These are phyloP conservation scores for Petrosia ficiformis DNA, from an alignment of 37 sponge, comb jelly and placozoan genomes.

Conservation along the genomic window DNA sequence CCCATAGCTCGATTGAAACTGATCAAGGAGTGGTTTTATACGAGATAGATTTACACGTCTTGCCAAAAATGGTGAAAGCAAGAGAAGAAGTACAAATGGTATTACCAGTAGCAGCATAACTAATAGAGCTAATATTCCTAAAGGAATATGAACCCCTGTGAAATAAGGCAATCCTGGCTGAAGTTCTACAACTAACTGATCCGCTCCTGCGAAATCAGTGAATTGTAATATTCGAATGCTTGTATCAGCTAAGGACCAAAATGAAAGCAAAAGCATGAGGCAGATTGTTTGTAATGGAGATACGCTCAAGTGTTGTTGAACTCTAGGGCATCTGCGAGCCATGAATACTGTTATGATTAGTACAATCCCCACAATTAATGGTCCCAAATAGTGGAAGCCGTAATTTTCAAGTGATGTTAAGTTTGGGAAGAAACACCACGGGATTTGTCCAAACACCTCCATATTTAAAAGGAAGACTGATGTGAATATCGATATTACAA, in stretches of 20 bases:
- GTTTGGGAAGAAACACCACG: conserved; percentile 2
- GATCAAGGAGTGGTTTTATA: conserved; percentile 13
- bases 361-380: not conserved
- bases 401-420: not conserved
- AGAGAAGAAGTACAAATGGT: not conserved
- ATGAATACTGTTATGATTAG: not conserved
- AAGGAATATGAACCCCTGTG: conserved; percentile 7
- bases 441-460: conserved; percentile 3
- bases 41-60: not conserved
- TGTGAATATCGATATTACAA: not conserved
- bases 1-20: conserved; percentile 1
- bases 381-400: not conserved
- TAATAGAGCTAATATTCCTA: not conserved
- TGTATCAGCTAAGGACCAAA: conserved; percentile 17
- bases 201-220: not conserved
- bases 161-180: conserved; percentile 6
- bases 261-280: conserved; percentile 1
- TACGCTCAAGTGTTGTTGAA: not conserved
- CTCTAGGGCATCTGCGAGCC: not conserved
- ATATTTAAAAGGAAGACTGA: not conserved
- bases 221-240: not conserved
- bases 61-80: not conserved
- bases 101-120: not conserved
- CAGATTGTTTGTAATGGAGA: conserved; percentile 22
- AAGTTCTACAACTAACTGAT: not conserved